These are phyloP conservation scores for Folsomia manolachei DNA, from an alignment of 2,888 invertebrate genomes.

Conservation along the genomic window DNA sequence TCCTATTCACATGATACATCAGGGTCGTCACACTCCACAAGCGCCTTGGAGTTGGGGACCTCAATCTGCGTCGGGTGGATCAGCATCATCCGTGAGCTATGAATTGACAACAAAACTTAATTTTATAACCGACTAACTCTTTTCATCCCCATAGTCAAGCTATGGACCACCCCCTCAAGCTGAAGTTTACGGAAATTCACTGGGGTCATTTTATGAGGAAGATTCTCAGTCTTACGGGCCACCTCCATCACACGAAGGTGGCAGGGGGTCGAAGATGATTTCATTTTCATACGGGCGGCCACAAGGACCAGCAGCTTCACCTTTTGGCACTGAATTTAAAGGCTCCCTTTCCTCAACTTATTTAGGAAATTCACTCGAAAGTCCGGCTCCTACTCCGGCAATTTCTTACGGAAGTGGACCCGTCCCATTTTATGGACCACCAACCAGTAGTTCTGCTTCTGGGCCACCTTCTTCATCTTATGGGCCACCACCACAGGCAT, in stretches of 20 bases:
- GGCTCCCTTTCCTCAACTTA: no score
- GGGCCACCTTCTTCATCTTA: conserved; percentile 1
- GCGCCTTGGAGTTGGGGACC: no score
- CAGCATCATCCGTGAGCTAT: no score
- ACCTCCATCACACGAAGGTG: background rate
- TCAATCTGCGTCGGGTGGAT: no score
- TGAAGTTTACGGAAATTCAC: background rate
- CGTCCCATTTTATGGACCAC: conserved; percentile 26
- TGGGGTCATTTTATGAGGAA: background rate
- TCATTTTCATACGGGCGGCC: no score
- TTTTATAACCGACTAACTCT: no score
- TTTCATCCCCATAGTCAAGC: conserved; percentile 10
- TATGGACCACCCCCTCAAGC: conserved; percentile 24
- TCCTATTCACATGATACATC: conserved; percentile 54
- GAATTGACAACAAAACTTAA: no score
- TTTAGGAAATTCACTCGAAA: no score
- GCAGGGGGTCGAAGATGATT: background rate
- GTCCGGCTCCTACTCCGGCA: no score
- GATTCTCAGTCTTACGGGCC: background rate
- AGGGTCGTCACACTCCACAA: conserved; percentile 32
- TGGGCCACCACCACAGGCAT: background rate
- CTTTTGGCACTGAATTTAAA: no score
- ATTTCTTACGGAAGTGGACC: no score
- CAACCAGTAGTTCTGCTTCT: background rate
- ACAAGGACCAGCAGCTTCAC: no score